A percentile compares a stretch with the other conserved stretches of the same genome.
Conservation (phyloP, 2,113 vertebrate species). For the Lepus timidus region DNA sequence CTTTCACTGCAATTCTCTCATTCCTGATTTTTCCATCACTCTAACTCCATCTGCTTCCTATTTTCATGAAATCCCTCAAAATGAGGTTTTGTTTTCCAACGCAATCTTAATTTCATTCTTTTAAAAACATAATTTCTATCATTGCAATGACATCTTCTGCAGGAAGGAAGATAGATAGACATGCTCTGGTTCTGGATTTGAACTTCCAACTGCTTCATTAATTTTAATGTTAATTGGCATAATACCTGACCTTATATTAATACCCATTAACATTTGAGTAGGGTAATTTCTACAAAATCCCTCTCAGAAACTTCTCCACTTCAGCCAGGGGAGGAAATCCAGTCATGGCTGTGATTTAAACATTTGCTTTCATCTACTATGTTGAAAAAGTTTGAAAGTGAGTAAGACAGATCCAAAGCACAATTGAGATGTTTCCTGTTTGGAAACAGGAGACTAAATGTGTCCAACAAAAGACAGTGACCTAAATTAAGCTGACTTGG, state of each 20-base stretch:
- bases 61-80: constrained; percentile 38
- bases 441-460: constrained; percentile 37
- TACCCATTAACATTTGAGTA: background rate
- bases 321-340: background rate
- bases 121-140: constrained; percentile 12
- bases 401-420: constrained; percentile 51
- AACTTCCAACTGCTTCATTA: constrained; percentile 13
- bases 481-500: constrained; percentile 33
- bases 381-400: constrained; percentile 12
- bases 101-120: background rate
- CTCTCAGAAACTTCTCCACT: constrained; percentile 14
- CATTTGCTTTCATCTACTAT: constrained; percentile 6
- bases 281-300: background rate
- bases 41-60: background rate
- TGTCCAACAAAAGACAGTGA: background rate
- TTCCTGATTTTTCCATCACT: constrained; percentile 34
- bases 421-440: background rate
- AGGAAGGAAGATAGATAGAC: background rate
- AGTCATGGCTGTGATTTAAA: constrained; percentile 3
- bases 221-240: background rate
- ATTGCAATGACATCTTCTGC: background rate
- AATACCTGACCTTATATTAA: constrained; percentile 1
- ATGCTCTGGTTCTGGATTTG: background rate
- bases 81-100: constrained; percentile 4
- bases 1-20: background rate